phyloP scores from a whole-genome alignment of 2,113 vertebrate genomes.

The Myrmophylax atrothorax region DNA sequence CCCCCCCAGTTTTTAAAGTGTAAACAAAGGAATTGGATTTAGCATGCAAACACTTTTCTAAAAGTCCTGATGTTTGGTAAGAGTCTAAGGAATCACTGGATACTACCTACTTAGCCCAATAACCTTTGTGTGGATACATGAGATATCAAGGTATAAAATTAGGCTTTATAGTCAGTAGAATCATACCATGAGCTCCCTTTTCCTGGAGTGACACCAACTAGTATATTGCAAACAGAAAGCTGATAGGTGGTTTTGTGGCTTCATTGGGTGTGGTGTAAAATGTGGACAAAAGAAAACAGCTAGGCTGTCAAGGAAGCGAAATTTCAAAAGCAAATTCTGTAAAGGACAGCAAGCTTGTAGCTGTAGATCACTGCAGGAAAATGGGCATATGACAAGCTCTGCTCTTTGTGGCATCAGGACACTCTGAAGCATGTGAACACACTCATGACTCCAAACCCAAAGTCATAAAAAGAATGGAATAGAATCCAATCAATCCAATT shows the following conservation, averaged over 20 bases:
- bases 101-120: rapidly evolving
- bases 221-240: neutral
- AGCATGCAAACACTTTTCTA: neutral
- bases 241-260: neutral
- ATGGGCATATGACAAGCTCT: neutral
- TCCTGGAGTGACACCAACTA: neutral
- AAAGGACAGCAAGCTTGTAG: neutral
- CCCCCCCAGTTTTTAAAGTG: neutral
- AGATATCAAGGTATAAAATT: neutral
- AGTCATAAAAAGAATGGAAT: neutral
- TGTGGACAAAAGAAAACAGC: neutral
- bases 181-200: neutral
- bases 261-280: neutral
- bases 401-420: neutral
- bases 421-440: neutral
- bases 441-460: neutral
- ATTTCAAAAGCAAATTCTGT: neutral
- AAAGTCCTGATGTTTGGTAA: neutral
- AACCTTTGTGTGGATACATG: neutral
- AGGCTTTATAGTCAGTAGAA: neutral
- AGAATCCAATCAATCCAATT: neutral
- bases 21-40: neutral
- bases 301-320: neutral
- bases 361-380: neutral
- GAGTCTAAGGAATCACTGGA: neutral